A percentile compares a stretch with the other conserved stretches of the same genome.
Conservation (phyloP, 2,888 invertebrate species). For the Rhamphomyia laevipes region DNA sequence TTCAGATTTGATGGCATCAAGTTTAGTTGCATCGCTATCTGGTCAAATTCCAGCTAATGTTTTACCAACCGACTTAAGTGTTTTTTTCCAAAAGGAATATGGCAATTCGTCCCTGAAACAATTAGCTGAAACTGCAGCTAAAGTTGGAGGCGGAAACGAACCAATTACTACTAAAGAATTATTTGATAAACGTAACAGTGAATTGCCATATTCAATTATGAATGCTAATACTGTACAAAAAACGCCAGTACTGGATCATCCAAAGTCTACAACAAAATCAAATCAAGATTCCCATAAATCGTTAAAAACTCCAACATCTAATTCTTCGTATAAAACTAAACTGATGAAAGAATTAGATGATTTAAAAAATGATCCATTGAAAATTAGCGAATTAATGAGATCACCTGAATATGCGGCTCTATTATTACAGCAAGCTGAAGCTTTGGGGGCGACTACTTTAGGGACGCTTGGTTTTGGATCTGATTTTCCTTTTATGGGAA, state of each 20-base stretch:
- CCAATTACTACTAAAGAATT: too few relatives aligned
- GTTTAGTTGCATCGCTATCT: constrained; percentile 30
- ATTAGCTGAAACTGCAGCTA: constrained; percentile 33
- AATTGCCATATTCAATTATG: neutral
- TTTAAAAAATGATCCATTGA: constrained; percentile 35
- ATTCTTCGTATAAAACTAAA: constrained; percentile 35
- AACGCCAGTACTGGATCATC: constrained; percentile 25
- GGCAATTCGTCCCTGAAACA: constrained; percentile 33
- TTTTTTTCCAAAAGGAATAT: constrained; percentile 32
- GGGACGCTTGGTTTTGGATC: constrained; percentile 33
- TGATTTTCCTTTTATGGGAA: constrained; percentile 30
- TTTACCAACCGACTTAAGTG: constrained; percentile 30
- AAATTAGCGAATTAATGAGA: constrained; percentile 36
- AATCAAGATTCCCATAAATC: constrained; percentile 20
- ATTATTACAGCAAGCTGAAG: constrained; percentile 36
- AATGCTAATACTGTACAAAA: constrained; percentile 16
- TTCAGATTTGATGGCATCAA: constrained; percentile 36
- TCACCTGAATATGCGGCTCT: constrained; percentile 37
- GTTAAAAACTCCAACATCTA: constrained; percentile 20
- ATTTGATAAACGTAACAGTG: neutral
- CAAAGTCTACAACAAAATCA: constrained; percentile 25
- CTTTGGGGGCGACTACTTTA: constrained; percentile 33
- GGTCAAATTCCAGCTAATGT: constrained; percentile 32
- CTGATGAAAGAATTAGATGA: constrained; percentile 36
- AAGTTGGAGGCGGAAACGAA: constrained; percentile 26